A percentile compares a stretch with the other conserved stretches of the same genome.
Conservation (phyloP, 2,113 vertebrate species). For the Edolisoma coerulescens region DNA sequence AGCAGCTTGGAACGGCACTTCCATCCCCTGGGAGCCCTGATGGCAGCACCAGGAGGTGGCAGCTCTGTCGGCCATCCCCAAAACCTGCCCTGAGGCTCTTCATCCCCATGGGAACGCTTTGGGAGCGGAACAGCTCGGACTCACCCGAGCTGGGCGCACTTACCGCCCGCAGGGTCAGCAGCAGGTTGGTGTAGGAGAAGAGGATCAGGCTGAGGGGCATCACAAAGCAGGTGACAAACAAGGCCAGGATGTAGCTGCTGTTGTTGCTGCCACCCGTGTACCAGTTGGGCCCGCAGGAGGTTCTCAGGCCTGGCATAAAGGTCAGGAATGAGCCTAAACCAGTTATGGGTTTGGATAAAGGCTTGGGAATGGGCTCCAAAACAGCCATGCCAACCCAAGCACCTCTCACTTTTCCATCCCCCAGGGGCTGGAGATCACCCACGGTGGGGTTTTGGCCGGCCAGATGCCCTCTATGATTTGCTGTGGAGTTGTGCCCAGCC, state of each 20-base stretch:
- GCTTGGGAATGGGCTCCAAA: neutral
- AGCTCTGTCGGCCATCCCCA: neutral
- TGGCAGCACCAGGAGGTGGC: neutral
- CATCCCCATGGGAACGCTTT: accelerated
- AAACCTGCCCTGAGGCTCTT: neutral
- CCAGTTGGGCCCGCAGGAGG: slow-evolving; percentile 70
- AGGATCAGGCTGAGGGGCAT: slow-evolving; percentile 65
- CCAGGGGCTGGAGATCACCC: neutral
- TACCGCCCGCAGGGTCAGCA: slow-evolving; percentile 57
- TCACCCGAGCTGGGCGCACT: accelerated
- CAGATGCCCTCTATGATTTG: no score
- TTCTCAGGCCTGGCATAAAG: slow-evolving; percentile 52
- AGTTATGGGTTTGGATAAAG: accelerated
- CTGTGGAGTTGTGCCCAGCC: accelerated
- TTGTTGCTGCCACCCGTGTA: slow-evolving; percentile 58
- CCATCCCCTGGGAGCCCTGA: neutral
- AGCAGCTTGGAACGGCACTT: neutral
- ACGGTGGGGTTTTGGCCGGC: accelerated
- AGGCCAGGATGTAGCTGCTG: slow-evolving; percentile 63
- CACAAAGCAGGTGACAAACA: slow-evolving; percentile 66
- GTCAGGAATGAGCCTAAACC: neutral
- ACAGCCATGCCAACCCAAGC: accelerated
- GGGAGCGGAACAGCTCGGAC: accelerated
- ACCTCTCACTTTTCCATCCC: neutral
- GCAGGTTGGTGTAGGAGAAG: slow-evolving; percentile 68